Evolutionary conservation across 2,888 invertebrate genomes (phyloP), one percentile per base, ranked within the genome.

Genomic region (Pandemis cinnamomeana): DNA sequence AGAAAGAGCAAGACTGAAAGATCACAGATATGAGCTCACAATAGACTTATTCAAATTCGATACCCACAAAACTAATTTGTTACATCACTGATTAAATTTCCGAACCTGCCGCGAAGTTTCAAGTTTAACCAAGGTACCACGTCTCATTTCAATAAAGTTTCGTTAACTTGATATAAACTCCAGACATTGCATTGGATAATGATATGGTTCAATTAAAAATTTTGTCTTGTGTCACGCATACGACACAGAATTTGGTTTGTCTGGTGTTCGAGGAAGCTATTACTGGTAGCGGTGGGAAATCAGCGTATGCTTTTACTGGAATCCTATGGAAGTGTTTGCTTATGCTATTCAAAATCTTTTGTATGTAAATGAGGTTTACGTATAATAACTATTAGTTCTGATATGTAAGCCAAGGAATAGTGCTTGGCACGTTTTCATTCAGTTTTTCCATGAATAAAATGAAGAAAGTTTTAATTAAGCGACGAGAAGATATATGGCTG

Each of bases 41-140:
- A 61, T 36, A 48, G 60, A 48, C 15, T 60, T 66, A 67, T 41
- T 67, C 41, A 53, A 53, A 67, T 44, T 58, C 7, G 44, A 53
- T 58, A 60, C 20, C 36, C 48, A 55, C 71, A 71, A 46, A 64
- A 58, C 27, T 53, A 72, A 67, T 67, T 67, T 67, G 51, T 60
- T 61, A 67, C 53, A 61, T 6, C 53, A 36, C 42, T 41, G 63
- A 68, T 46, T 41, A 68, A 27, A 72, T 63, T 68, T 63, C 53
- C 53, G 15, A 62, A 62, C 53, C 27, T 7, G 72, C 46, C 61
- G 15, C 5, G 15, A 36, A 67, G 42, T 44, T 67, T 44, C 8
- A 67, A 63, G 62, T 68, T 58, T 20, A 63, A 53, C 13, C 10
- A 27, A 36, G 72, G 62, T 41, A 36, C 27, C 4, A n/a, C 36